Evolutionary conservation across 2,888 invertebrate species (phyloP).

Genomic region (Sphaerophoria taeniata): DNA sequence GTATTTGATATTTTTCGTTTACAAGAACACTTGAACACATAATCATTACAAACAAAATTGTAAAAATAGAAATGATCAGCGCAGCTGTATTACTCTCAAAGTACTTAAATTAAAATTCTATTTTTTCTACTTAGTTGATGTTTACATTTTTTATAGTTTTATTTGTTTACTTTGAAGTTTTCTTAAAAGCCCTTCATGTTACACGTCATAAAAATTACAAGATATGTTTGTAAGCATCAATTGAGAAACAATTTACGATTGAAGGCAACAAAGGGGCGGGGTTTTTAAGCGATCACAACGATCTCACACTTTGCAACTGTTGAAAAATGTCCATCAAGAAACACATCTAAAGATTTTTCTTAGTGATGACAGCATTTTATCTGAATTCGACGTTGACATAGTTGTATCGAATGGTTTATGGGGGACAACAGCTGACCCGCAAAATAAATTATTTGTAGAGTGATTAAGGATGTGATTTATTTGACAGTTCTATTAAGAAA

Average conservation of each 20-base stretch:
- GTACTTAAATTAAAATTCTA: conserved; percentile 10
- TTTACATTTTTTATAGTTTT: not conserved
- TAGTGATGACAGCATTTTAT: conserved; percentile 13
- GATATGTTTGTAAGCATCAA: not conserved
- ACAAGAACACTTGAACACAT: conserved; percentile 7
- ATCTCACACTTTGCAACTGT: not conserved
- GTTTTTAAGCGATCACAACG: not conserved
- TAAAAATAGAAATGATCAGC: conserved; percentile 49
- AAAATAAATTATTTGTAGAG: conserved; percentile 3
- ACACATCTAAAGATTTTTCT: conserved; percentile 2
- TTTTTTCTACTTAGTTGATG: conserved; percentile 17
- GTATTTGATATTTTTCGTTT: conserved; percentile 4
- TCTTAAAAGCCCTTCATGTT: conserved; percentile 4
- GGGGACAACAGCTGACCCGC: not conserved
- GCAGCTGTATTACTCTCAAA: not conserved
- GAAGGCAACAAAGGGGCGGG: not conserved
- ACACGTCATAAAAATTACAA: conserved; percentile 11
- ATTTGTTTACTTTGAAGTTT: conserved; percentile 33
- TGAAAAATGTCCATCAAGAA: not conserved
- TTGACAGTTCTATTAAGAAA: not conserved
- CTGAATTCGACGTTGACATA: conserved; percentile 10
- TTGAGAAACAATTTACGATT: not conserved
- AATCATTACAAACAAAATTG: not conserved
- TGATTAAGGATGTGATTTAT: not conserved
- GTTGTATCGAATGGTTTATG: not conserved